A percentile compares a stretch with the other conserved stretches of the same genome.
These are phyloP conservation scores for Nysson spinosus DNA, from an alignment of 2,888 invertebrate genomes.

Conservation along the genomic window DNA sequence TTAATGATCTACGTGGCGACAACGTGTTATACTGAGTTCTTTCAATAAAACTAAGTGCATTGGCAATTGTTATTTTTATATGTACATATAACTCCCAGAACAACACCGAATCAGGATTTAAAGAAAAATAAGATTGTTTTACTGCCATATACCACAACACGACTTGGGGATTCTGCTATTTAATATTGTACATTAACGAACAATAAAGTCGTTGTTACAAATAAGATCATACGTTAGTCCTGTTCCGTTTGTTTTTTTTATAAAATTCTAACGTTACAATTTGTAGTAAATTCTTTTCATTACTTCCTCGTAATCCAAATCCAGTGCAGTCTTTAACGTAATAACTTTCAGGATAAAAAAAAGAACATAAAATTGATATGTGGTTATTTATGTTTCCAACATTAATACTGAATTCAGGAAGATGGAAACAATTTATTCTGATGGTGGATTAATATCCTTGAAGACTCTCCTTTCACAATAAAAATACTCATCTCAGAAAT, in stretches of 20 bases:
- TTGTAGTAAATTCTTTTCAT: no score
- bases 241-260: conserved; percentile 29
- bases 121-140: conserved; percentile 38
- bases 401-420: no score
- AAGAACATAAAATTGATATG: no score
- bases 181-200: conserved; percentile 52
- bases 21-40: conserved; percentile 13
- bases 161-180: conserved; percentile 39
- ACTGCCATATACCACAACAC: conserved; percentile 43
- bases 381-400: no score
- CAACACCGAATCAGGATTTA: conserved; percentile 23
- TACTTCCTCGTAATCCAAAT: no score
- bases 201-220: conserved; percentile 48
- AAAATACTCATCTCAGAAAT: no score
- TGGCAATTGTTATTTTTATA: conserved; percentile 12
- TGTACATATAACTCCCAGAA: neutral
- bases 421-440: no score
- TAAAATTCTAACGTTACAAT: conserved; percentile 28
- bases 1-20: conserved; percentile 11
- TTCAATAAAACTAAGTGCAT: conserved; percentile 19
- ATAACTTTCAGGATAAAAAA: no score
- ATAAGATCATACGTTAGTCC: conserved; percentile 37
- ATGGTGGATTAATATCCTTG: no score
- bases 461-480: no score
- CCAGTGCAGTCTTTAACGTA: no score